Conservation (phyloP, 2,888 invertebrate genomes). For the Drosophila fulvimacula region DNA sequence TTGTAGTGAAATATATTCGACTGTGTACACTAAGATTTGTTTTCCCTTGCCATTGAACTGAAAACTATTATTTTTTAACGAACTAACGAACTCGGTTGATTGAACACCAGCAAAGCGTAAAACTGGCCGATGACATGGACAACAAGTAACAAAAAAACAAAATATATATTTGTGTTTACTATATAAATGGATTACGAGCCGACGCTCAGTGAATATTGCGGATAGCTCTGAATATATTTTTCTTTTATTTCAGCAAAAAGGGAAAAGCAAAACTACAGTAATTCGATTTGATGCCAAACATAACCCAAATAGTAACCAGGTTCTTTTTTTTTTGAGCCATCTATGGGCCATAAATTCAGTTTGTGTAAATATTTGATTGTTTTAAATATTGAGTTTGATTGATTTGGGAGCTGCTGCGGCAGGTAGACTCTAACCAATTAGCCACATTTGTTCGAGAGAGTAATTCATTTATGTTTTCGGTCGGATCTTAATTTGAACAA, state of each 20-base stretch:
- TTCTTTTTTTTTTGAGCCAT: constrained; percentile 1
- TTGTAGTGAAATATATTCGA: constrained; percentile 9
- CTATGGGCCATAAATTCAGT: constrained; percentile 23
- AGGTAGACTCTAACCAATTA: neutral
- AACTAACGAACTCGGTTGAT: constrained; percentile 67
- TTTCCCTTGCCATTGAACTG: constrained; percentile 28
- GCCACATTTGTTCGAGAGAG: neutral
- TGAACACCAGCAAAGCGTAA: constrained; percentile 60
- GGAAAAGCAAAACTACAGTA: constrained; percentile 16
- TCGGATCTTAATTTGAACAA: constrained; percentile 5
- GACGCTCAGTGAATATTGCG: constrained; percentile 13
- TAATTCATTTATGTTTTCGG: neutral
- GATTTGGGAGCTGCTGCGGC: neutral
- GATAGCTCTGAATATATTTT: constrained; percentile 46
- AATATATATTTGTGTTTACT: constrained; percentile 43
- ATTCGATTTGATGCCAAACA: constrained; percentile 34
- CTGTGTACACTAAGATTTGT: neutral
- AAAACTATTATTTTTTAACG: constrained; percentile 72
- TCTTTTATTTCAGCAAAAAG: constrained; percentile 40
- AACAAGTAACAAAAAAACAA: constrained; percentile 41
- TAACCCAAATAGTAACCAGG: neutral
- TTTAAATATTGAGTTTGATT: constrained; percentile 16
- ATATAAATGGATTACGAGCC: constrained; percentile 60
- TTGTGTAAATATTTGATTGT: constrained; percentile 49
- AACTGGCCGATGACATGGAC: constrained; percentile 34